Percentiles rank a stretch among this genome's conserved stretches.
These are phyloP conservation scores for Phalacrocorax carbo DNA, from an alignment of 2,113 vertebrate genomes.

Conservation along the genomic window DNA sequence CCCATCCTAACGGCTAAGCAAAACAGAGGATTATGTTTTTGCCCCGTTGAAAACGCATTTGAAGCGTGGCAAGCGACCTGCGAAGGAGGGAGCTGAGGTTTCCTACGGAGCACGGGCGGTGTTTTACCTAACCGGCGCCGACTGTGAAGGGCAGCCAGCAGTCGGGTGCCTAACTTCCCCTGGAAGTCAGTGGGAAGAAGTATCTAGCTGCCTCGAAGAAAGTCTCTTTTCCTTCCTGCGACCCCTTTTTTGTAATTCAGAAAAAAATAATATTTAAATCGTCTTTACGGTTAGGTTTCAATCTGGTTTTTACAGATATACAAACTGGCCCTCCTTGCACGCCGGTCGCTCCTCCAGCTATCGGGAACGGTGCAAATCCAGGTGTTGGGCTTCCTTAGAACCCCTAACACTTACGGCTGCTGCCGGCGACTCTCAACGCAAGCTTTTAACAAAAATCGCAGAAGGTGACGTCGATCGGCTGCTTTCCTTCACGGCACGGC, in stretches of 20 bases:
- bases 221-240: background rate
- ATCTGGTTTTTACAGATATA: fast-evolving
- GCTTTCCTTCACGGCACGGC: background rate
- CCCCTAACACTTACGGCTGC: background rate
- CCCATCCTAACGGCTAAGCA: background rate
- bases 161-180: background rate
- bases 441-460: background rate
- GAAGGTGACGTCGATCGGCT: background rate
- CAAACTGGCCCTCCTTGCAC: fast-evolving
- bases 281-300: background rate
- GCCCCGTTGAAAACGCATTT: background rate
- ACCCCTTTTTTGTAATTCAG: background rate
- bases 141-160: background rate
- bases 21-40: background rate
- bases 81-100: background rate
- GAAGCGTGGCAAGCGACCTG: fast-evolving
- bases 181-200: background rate
- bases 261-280: background rate
- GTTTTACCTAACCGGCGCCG: background rate
- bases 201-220: background rate
- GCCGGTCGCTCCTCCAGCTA: background rate
- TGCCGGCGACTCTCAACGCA: fast-evolving
- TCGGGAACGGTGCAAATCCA: background rate
- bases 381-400: background rate
- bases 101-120: too few species aligned